Conservation (phyloP, 1,140 invertebrate genomes). For the Holotrichia oblita region DNA sequence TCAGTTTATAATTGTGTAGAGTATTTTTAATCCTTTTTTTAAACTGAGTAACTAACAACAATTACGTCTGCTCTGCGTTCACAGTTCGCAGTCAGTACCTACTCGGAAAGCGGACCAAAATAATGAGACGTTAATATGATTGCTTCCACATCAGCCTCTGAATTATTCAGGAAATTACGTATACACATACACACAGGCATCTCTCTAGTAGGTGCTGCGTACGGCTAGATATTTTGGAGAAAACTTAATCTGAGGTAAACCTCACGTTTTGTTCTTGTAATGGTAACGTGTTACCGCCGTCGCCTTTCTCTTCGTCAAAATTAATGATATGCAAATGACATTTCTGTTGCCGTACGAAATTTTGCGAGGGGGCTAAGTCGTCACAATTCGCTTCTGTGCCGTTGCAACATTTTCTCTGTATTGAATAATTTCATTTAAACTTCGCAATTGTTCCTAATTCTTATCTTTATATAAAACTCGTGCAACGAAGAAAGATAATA, state of each 20-base stretch:
- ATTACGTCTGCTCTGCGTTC: neutral
- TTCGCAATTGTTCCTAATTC: slow-evolving; percentile 28
- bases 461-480: slow-evolving; percentile 5
- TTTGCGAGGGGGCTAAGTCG: slow-evolving; percentile 22
- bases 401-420: neutral
- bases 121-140: slow-evolving; percentile 29
- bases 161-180: slow-evolving; percentile 25
- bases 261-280: slow-evolving; percentile 35
- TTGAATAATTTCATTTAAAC: slow-evolving; percentile 24
- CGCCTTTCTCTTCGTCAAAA: slow-evolving; percentile 3
- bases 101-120: neutral
- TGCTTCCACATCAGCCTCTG: slow-evolving; percentile 23
- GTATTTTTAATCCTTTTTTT: neutral
- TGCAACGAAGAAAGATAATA: neutral
- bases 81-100: neutral
- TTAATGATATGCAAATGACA: slow-evolving; percentile 37
- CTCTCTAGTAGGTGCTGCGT: neutral
- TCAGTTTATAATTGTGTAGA: neutral
- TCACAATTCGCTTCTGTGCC: slow-evolving; percentile 3
- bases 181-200: neutral
- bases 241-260: slow-evolving; percentile 36
- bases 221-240: neutral
- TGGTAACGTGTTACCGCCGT: slow-evolving; percentile 3
- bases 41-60: neutral
- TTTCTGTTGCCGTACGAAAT: slow-evolving; percentile 25